Evolutionary conservation across 2,797 vertebrate genomes (phyloP).

Genomic region (Lemur catta): DNA sequence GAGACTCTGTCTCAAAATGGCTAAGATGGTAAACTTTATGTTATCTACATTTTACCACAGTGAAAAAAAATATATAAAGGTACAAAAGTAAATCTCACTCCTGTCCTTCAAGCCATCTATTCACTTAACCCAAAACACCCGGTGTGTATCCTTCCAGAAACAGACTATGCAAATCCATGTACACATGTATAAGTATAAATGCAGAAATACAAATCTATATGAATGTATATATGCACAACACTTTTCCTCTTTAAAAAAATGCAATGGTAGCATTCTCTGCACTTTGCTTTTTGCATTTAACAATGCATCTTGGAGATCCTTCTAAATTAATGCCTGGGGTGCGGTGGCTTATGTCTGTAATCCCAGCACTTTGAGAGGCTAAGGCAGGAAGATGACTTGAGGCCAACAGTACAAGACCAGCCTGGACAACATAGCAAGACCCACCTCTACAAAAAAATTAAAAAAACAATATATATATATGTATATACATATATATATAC

Average conservation of each 20-base stretch:
- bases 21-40: neutral
- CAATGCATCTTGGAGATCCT: neutral
- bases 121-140: neutral
- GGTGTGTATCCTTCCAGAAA: neutral
- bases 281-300: neutral
- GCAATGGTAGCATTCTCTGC: neutral
- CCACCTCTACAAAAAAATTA: too few relatives aligned
- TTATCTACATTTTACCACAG: neutral
- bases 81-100: neutral
- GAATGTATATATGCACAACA: neutral
- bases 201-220: neutral
- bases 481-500: too few relatives aligned
- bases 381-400: too few relatives aligned
- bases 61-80: neutral
- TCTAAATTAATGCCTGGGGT: neutral
- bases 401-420: too few relatives aligned
- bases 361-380: too few relatives aligned
- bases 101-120: neutral
- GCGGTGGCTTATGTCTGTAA: neutral
- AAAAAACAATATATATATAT: too few relatives aligned
- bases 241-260: neutral
- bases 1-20: too few relatives aligned
- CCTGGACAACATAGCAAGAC: too few relatives aligned
- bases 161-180: neutral
- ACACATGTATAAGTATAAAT: neutral